Evolutionary conservation across 92 coral and sea anemone genomes (phyloP), one percentile per base, ranked within the genome.

Genomic region (Siderastrea radians): DNA sequence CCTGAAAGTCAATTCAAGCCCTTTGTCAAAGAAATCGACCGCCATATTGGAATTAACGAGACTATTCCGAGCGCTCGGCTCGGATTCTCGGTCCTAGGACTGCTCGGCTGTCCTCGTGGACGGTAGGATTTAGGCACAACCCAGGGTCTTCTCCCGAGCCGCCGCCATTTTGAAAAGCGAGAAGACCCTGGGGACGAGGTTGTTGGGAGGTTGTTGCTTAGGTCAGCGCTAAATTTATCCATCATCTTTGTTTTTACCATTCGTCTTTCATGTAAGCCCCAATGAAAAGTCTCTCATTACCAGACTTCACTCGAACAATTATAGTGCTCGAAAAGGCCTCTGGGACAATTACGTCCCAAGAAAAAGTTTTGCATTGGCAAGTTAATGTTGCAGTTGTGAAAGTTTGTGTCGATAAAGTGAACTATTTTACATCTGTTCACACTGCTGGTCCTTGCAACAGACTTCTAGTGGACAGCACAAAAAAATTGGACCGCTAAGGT

Each of bases 231-330:
- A 65, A 65, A 65, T 38, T 50, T 11, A 16, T 72, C 77, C 77
- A 16, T 45, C 53, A 65, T 79, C 13, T 50, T 67, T 80, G 51
- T 80, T 49, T 43, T 66, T 5, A 13, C 12, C 26, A 13, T 11
- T 61, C 45, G 43, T 45, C 6, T 11, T 7, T 71, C 57, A 59
- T 82, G 86, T 82, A 82, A 46, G 58, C 55, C 3, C 9, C 47
- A n/a, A 13, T 8, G 17, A 82, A 70, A 82, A 15, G n/a, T 58
- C 53, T 17, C 12, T 71, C 12, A 46, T 70, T 2, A 69, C 86
- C 86, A 82, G 86, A 3, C 47, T 58, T 68, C 61, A 43, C 19
- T 55, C 86, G 68, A 16, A 67, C 84, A 43, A 52, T 80, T 66
- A 10, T 17, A 8, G 19, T 15, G 15, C 71, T 53, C 73, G 55